Percentiles rank a stretch among this genome's conserved stretches.
Conservation (phyloP, 2,888 invertebrate species). For the Helleia helle region DNA sequence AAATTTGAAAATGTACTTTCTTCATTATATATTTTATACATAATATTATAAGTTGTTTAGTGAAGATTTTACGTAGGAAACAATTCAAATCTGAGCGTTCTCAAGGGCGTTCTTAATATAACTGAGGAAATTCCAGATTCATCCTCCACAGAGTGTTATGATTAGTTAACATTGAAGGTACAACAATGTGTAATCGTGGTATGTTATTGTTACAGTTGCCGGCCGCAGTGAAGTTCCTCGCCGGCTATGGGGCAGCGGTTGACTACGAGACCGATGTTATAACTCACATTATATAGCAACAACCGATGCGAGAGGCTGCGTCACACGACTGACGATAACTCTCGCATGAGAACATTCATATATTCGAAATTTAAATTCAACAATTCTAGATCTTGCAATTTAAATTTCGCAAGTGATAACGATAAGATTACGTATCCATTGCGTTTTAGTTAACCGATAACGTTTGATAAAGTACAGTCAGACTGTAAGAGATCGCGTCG, state of each 20-base stretch:
- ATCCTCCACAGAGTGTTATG: too few species aligned
- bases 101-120: too few species aligned
- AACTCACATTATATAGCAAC: slow-evolving; percentile 25
- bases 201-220: slow-evolving; percentile 57
- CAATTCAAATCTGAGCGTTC: too few species aligned
- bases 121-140: too few species aligned
- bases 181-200: slow-evolving; percentile 2
- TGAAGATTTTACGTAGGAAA: too few species aligned
- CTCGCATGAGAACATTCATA: slow-evolving; percentile 23
- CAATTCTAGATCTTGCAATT: slow-evolving; percentile 17
- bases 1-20: too few species aligned
- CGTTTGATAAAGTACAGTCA: slow-evolving; percentile 25
- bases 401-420: slow-evolving; percentile 29
- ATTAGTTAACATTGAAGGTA: too few species aligned
- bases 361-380: slow-evolving; percentile 21
- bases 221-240: slow-evolving; percentile 52
- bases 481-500: slow-evolving; percentile 18
- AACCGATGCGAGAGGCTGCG: slow-evolving; percentile 30
- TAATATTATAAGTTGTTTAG: too few species aligned
- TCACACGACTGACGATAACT: slow-evolving; percentile 36
- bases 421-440: slow-evolving; percentile 33
- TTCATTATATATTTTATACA: too few species aligned
- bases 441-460: slow-evolving; percentile 50
- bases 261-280: slow-evolving; percentile 34
- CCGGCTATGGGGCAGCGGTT: slow-evolving; percentile 60